phyloP scores from a whole-genome alignment of 2,113 vertebrate species.

The Leucopsar rothschildi region DNA sequence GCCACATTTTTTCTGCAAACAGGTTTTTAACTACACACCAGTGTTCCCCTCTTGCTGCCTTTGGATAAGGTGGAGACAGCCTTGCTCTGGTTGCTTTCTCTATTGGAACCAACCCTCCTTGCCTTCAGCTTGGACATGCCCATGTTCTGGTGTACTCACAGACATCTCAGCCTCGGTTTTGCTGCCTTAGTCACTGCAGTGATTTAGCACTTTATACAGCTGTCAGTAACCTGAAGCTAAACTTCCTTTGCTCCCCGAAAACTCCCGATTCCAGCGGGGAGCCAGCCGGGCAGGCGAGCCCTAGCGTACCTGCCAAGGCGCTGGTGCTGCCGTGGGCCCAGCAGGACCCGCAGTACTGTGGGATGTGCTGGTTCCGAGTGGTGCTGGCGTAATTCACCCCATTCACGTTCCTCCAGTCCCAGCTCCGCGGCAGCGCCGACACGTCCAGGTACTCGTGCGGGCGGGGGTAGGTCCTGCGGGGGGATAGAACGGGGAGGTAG shows the following conservation, averaged over 20 bases:
- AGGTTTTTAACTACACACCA: background rate
- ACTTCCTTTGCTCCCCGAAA: background rate
- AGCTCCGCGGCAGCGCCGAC: constrained; percentile 75
- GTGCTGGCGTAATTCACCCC: constrained; percentile 87
- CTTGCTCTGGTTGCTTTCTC: fast-evolving
- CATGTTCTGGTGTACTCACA: background rate
- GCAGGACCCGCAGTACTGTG: constrained; percentile 97
- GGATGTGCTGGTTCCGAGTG: constrained; percentile 96
- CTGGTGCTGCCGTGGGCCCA: constrained; percentile 98
- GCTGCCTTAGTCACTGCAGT: fast-evolving
- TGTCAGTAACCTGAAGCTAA: background rate
- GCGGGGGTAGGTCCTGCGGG: constrained; percentile 72
- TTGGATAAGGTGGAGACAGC: background rate
- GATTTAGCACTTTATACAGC: background rate
- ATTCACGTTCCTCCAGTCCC: constrained; percentile 91
- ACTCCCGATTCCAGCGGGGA: background rate
- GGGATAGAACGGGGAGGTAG: fast-evolving
- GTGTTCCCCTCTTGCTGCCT: fast-evolving
- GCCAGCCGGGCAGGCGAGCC: fast-evolving
- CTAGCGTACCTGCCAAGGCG: constrained; percentile 84
- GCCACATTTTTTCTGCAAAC: background rate
- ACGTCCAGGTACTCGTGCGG: constrained; percentile 83
- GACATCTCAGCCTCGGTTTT: fast-evolving
- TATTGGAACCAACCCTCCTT: background rate
- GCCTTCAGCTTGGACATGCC: background rate